Evolutionary conservation across 92 coral and sea anemone genomes (phyloP), one percentile per base, ranked within the genome.

Genomic region (Parazoanthus swiftii): DNA sequence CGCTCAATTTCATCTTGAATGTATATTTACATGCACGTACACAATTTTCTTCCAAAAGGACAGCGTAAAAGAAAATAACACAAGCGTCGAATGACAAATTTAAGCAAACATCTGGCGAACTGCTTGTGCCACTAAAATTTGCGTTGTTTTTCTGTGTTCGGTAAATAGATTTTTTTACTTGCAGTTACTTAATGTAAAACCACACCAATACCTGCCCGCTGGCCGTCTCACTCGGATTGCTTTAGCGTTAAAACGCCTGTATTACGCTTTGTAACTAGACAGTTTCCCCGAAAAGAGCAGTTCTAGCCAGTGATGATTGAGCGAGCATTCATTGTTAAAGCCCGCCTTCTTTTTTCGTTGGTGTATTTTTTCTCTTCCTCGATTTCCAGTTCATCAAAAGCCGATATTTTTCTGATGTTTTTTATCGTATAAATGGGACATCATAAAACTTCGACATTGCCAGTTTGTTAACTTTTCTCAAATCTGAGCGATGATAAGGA

Each of bases 101-200:
- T 23, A 26, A 29, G 68, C 38, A 68, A 82, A 70, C 86, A 82
- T 82, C 86, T 82, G 86, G 58, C 58, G 23, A 11, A 13, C 25
- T 46, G 87, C 33, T 18, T 84, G 79, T 46, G 39, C 29, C 48
- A 6, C 46, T 21, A 15, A 84, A 84, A 72, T 4, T 46, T 43
- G 9, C 26, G 25, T 2, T 80, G 48, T 58, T 46, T 84, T 84
- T 44, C 77, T 76, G 6, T 39, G 80, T 25, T 70, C 20, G 44
- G 42, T 50, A 50, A 84, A 70, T 72, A 72, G n/a, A 70, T 25
- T 29, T 46, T 29, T 42, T 44, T 16, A 42, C 44, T 70, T 50
- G 26, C 37, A 13, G 59, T 79, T 21, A 77, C 81, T 46, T 20
- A 48, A 79, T 54, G 18, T 54, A 54, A 54, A 13, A 3, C 1